Evolutionary conservation across 2,888 invertebrate genomes (phyloP).

Genomic region (Biston betularia): DNA sequence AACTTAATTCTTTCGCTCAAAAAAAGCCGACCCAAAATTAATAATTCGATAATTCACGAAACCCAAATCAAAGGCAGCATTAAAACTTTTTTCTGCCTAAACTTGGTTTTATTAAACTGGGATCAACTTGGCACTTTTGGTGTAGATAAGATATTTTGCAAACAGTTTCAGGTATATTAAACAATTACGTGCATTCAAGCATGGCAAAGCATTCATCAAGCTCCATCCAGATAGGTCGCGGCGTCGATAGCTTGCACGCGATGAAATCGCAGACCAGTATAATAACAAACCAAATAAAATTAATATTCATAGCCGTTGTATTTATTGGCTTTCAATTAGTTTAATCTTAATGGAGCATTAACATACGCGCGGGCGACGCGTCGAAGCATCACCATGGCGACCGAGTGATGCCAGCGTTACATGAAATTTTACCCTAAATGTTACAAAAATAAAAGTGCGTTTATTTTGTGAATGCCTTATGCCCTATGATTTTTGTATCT

Average conservation of each 20-base stretch:
- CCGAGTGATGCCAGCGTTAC: constrained; percentile 65
- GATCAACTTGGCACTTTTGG: constrained; percentile 11
- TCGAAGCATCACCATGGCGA: constrained; percentile 68
- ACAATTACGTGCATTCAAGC: not conserved
- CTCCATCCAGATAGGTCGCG: constrained; percentile 23
- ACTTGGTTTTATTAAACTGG: constrained; percentile 5
- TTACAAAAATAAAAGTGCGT: constrained; percentile 14
- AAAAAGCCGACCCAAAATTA: too few species aligned
- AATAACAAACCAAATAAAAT: constrained; percentile 80
- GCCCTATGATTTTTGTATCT: not conserved
- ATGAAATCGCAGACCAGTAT: constrained; percentile 58
- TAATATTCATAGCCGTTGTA: constrained; percentile 86
- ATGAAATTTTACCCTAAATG: constrained; percentile 19
- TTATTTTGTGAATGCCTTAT: not conserved
- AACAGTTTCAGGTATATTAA: not conserved
- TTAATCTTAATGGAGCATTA: constrained; percentile 86
- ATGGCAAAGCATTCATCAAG: constrained; percentile 4
- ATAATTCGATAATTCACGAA: not conserved
- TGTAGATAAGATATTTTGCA: not conserved
- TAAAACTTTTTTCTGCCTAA: too few species aligned
- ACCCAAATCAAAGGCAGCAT: not conserved
- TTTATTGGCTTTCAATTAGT: constrained; percentile 87
- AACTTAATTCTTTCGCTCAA: too few species aligned
- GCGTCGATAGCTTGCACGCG: constrained; percentile 68
- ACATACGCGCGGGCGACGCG: constrained; percentile 81